Conservation (phyloP, 2,113 vertebrate genomes). For the Halichoeres trimaculatus region DNA sequence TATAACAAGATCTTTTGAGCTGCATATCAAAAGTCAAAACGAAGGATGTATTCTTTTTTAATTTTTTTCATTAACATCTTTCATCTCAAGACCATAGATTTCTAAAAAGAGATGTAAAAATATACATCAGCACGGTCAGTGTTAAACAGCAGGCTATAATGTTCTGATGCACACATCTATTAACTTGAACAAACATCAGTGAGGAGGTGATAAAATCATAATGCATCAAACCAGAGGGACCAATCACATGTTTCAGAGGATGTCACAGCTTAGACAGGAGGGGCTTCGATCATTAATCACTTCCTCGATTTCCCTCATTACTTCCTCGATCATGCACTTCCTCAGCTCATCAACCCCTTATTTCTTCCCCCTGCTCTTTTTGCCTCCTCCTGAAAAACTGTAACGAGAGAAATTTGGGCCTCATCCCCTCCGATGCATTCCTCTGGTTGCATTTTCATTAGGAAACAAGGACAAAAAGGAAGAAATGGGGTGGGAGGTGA, state of each 20-base stretch:
- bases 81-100: constrained; percentile 78
- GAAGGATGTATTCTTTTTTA: constrained; percentile 63
- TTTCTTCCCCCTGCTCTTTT: constrained; percentile 56
- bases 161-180: constrained; percentile 71
- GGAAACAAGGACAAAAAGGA: constrained; percentile 56
- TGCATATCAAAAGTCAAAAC: constrained; percentile 88
- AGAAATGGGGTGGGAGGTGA: constrained; percentile 36
- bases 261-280: constrained; percentile 65
- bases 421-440: constrained; percentile 60
- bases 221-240: constrained; percentile 73
- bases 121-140: constrained; percentile 79
- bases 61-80: constrained; percentile 54
- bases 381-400: constrained; percentile 65
- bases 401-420: constrained; percentile 34
- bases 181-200: constrained; percentile 77
- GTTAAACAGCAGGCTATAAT: constrained; percentile 81
- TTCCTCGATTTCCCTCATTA: constrained; percentile 62
- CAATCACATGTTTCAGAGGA: constrained; percentile 72
- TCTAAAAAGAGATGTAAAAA: constrained; percentile 81
- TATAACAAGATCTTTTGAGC: constrained; percentile 85
- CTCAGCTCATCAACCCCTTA: constrained; percentile 58
- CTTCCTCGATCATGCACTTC: constrained; percentile 61
- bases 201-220: constrained; percentile 61
- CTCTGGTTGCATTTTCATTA: constrained; percentile 68
- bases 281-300: constrained; percentile 60